A percentile compares a stretch with the other conserved stretches of the same genome.
These are phyloP conservation scores for Trinorchestia longiramus DNA, from an alignment of 1,140 invertebrate species.

Conservation along the genomic window DNA sequence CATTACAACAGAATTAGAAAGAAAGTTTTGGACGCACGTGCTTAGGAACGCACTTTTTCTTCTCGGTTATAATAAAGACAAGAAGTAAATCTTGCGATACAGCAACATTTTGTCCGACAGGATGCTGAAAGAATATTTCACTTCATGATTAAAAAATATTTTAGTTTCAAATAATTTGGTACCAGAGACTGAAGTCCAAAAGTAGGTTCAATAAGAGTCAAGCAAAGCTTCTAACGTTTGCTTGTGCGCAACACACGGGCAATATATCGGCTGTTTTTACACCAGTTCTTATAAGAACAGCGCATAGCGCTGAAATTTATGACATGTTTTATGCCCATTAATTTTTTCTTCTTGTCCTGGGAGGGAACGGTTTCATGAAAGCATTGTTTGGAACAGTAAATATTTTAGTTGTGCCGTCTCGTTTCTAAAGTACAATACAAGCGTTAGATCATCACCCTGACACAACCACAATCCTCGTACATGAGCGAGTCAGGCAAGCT, in stretches of 20 bases:
- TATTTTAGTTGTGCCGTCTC: background rate
- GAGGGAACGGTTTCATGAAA: background rate
- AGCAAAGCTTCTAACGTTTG: background rate
- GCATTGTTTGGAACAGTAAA: background rate
- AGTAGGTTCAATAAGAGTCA: background rate
- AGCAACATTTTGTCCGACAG: background rate
- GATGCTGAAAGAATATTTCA: background rate
- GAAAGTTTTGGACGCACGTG: background rate
- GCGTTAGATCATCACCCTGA: background rate
- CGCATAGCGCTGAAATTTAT: too few species aligned
- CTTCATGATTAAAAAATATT: background rate
- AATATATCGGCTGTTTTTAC: background rate
- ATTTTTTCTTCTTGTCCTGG: background rate
- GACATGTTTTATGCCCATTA: background rate
- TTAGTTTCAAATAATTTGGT: background rate
- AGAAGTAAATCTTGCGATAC: background rate
- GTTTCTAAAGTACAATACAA: background rate
- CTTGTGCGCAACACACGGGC: background rate
- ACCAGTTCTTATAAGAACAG: background rate
- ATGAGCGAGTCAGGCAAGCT: too few species aligned
- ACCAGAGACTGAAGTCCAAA: background rate
- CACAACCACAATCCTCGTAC: background rate
- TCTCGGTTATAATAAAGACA: background rate
- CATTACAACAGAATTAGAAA: background rate
- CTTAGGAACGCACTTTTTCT: background rate